Evolutionary conservation across 2,888 invertebrate species (phyloP).

Genomic region (Sussaba pulchella): DNA sequence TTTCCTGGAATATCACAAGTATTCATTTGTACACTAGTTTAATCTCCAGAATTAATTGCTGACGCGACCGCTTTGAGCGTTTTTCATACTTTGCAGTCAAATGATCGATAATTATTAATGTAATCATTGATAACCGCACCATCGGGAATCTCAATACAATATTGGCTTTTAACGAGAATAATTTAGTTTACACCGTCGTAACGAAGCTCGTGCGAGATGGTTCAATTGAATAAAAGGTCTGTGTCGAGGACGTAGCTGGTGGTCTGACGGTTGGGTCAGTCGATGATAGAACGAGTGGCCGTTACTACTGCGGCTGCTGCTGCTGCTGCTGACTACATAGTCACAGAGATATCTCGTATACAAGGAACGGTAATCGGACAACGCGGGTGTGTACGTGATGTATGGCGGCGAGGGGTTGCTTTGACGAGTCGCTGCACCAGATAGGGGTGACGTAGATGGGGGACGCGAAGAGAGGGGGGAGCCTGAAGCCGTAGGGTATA

Average conservation of each 20-base stretch:
- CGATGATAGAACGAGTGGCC: conserved; percentile 39
- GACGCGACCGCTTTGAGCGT: no score
- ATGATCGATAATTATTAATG: no score
- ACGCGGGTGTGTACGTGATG: conserved; percentile 51
- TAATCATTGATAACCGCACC: no score
- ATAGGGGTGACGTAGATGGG: conserved; percentile 51
- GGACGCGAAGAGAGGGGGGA: conserved; percentile 42
- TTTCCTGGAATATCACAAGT: no score
- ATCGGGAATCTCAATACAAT: conserved; percentile 1
- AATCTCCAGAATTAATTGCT: no score
- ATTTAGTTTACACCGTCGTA: conserved; percentile 42
- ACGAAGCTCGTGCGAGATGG: conserved; percentile 34
- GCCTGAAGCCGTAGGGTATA: conserved; percentile 67
- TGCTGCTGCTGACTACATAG: not conserved
- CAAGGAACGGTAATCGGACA: conserved; percentile 6
- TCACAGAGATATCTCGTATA: conserved; percentile 13
- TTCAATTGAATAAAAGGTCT: conserved; percentile 62
- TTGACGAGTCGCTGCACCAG: conserved; percentile 61
- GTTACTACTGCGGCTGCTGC: no score
- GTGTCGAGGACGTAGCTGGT: conserved; percentile 28
- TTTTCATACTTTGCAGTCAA: no score
- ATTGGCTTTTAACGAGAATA: conserved; percentile 48
- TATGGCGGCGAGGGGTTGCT: conserved; percentile 53
- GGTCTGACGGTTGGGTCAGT: conserved; percentile 34
- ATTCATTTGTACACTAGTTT: no score